Conservation (phyloP, 2,113 vertebrate species). For the Bujurquina vittata region DNA sequence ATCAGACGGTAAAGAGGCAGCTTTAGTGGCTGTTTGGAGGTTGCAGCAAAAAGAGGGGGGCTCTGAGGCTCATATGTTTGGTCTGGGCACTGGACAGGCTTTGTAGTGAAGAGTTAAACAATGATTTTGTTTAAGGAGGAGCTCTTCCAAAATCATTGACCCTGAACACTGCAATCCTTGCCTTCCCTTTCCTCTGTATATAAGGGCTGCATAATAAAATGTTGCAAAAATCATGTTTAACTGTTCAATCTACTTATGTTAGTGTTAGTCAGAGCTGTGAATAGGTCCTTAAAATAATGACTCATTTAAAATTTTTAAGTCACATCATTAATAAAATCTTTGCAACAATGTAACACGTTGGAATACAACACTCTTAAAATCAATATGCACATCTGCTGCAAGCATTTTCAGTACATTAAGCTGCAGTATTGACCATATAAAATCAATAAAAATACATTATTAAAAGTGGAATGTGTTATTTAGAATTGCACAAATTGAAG, state of each 20-base stretch:
- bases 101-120: conserved; percentile 2
- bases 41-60: conserved; percentile 49
- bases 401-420: not conserved
- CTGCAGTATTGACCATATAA: not conserved
- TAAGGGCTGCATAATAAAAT: not conserved
- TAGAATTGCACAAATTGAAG: not conserved
- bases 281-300: not conserved
- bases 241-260: not conserved
- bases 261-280: not conserved
- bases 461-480: not conserved
- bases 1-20: conserved; percentile 48
- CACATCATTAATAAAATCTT: not conserved
- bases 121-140: conserved; percentile 16
- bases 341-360: not conserved
- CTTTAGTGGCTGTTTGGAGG: conserved; percentile 51
- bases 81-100: conserved; percentile 32
- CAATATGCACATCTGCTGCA: not conserved
- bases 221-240: not conserved
- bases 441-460: not conserved
- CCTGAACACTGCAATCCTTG: not conserved
- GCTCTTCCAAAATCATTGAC: not conserved
- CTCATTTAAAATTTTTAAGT: not conserved
- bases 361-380: not conserved
- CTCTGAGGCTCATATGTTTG: conserved; percentile 52
- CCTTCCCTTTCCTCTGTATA: not conserved